phyloP scores from a whole-genome alignment of 2,797 vertebrate species.

The Cyclura pinguis region DNA sequence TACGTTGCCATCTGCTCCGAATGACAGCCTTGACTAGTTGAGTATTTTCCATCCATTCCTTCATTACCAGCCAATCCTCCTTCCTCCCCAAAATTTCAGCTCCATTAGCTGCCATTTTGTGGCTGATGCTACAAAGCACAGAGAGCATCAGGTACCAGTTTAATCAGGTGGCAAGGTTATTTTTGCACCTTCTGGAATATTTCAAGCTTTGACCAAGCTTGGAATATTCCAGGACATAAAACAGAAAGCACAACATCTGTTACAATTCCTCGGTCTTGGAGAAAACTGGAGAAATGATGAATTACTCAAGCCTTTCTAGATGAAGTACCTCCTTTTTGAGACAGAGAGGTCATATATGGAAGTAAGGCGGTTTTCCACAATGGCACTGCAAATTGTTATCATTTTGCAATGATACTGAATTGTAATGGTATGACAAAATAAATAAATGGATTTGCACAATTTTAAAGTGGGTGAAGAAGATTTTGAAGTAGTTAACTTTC shows the following conservation, averaged over 20 bases:
- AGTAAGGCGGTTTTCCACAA: not conserved
- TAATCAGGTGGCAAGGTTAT: not conserved
- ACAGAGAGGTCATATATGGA: not conserved
- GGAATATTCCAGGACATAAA: not conserved
- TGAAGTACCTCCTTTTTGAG: not conserved
- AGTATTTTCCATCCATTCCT: not conserved
- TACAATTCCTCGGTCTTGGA: not conserved
- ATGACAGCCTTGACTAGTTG: not conserved
- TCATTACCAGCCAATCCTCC: not conserved
- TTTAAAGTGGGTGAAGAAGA: too few species aligned
- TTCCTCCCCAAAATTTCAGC: not conserved
- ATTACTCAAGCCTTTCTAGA: not conserved
- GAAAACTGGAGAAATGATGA: not conserved
- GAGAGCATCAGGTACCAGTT: not conserved
- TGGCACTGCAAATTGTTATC: not conserved
- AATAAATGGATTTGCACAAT: too few species aligned
- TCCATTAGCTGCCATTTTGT: not conserved
- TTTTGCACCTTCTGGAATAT: not conserved
- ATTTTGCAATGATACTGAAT: too few species aligned
- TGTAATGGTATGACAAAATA: too few species aligned
- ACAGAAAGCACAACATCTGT: not conserved
- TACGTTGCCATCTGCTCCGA: not conserved
- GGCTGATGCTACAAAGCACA: not conserved
- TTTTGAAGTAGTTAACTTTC: too few species aligned
- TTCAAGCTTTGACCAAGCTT: not conserved